phyloP scores from a whole-genome alignment of 2,113 vertebrate species.

The Percopsis transmontana region DNA sequence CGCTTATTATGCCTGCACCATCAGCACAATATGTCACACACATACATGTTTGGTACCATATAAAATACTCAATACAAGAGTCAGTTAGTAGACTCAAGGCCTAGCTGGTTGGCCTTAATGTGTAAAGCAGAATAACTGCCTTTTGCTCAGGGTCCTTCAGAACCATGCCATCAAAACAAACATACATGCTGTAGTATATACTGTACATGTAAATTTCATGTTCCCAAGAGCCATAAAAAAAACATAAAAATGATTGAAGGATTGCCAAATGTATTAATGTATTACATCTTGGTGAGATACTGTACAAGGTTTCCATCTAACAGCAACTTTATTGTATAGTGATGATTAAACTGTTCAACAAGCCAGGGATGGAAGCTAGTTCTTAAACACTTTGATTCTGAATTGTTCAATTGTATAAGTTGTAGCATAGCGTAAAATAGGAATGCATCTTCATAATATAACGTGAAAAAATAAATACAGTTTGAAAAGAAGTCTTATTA shows the following conservation, averaged over 20 bases:
- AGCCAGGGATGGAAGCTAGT: background rate
- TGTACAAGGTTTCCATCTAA: background rate
- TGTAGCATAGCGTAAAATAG: too few species aligned
- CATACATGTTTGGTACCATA: background rate
- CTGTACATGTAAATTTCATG: background rate
- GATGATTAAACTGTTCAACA: background rate
- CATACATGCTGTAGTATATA: background rate
- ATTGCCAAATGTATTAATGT: background rate
- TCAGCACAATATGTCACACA: constrained; percentile 1
- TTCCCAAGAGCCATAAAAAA: too few species aligned
- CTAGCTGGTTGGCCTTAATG: constrained; percentile 31
- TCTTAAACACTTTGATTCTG: constrained; percentile 12
- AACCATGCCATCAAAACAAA: background rate
- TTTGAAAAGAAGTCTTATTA: constrained; percentile 35
- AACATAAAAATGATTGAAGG: too few species aligned
- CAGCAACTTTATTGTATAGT: background rate
- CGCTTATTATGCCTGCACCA: background rate
- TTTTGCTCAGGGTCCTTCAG: background rate
- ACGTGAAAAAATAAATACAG: constrained; percentile 3
- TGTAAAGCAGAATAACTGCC: background rate
- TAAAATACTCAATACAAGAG: background rate
- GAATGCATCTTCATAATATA: too few species aligned
- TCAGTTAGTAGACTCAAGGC: background rate
- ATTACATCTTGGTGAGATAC: background rate
- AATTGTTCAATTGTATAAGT: too few species aligned